Evolutionary conservation across 2,888 invertebrate species (phyloP), one percentile per base, ranked within the genome.

Genomic region (Malacosoma neustria): DNA sequence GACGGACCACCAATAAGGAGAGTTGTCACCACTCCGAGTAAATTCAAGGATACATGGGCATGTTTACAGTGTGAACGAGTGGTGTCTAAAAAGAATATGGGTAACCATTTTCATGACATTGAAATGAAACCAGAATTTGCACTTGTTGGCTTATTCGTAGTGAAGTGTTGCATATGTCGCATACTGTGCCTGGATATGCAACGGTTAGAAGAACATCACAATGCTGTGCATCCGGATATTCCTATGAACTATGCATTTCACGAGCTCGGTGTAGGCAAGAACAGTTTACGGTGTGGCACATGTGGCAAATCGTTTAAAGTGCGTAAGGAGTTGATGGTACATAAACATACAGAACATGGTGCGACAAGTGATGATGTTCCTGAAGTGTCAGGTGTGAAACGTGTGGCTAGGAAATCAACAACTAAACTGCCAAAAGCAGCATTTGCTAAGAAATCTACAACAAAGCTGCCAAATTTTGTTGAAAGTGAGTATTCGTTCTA

Each of bases 391-490:
- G 13, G 15, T 1, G 13, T 38, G 0, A 74, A 61, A 35, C 54
- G 55, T 37, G 51, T 65, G 3, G 77, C 76, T 2, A 65, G 49
- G 37, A 76, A 77, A 45, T 77, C 76, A 0, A 76, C 76, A 0
- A 56, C 76, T 0, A 79, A 76, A 49, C 49, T 76, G 11, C 74
- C 79, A 0, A 42, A 38, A 3, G 34, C 32, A 0, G 4, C 55
- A 1, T 57, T 77, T 1, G 81, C 84, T 1, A 74, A 54, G 30
- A 89, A 89, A 50, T 89, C 89, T 0, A 89, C 89, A 0, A 84
- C 87, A 9, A 80, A 72, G 49, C 46, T 75, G 11, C 79, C 81
- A 0, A 42, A 44, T 11, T 37, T 36, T 13, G 35, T 41, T 1
- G 49, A 42, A 1, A 50, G 57, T 1, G 74, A 71, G 29, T 85